These are phyloP conservation scores for Cristatella mucedo DNA, from an alignment of 2,888 invertebrate genomes.

Conservation along the genomic window DNA sequence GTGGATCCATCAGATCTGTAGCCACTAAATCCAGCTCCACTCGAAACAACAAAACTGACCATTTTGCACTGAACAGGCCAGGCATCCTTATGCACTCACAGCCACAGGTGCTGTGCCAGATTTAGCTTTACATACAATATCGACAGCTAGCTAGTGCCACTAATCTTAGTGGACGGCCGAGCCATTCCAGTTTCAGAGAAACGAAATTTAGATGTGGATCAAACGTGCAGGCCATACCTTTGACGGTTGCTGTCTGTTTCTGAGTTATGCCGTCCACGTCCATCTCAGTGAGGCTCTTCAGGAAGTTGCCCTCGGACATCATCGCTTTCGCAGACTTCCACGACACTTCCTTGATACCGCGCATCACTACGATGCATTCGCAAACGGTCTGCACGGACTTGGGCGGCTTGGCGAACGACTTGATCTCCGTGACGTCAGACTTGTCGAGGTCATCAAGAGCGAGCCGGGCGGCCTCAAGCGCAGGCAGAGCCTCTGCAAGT, in stretches of 20 bases:
- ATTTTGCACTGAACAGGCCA: too few relatives aligned
- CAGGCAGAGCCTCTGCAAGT: constrained; percentile 65
- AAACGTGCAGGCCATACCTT: constrained; percentile 24
- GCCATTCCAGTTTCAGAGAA: constrained; percentile 2
- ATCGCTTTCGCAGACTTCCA: constrained; percentile 81
- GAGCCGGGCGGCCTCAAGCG: constrained; percentile 59
- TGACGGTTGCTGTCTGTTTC: constrained; percentile 33
- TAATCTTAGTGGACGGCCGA: too few relatives aligned
- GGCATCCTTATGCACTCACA: too few relatives aligned
- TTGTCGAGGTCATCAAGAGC: constrained; percentile 71
- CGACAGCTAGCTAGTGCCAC: too few relatives aligned
- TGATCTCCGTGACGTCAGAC: constrained; percentile 75
- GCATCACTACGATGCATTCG: constrained; percentile 71
- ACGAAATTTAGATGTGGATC: too few relatives aligned
- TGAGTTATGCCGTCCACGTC: constrained; percentile 46
- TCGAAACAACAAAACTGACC: too few relatives aligned
- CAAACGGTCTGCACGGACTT: constrained; percentile 73
- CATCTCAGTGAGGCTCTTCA: constrained; percentile 64
- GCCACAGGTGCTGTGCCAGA: too few relatives aligned
- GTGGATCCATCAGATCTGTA: too few relatives aligned
- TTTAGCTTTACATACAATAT: too few relatives aligned
- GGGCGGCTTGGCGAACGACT: constrained; percentile 73
- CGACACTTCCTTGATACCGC: constrained; percentile 63
- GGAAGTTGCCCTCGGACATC: constrained; percentile 77
- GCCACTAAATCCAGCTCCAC: too few relatives aligned